A percentile compares a stretch with the other conserved stretches of the same genome.
phyloP scores from a whole-genome alignment of 1,140 invertebrate species.

The Anoplophora glabripennis region DNA sequence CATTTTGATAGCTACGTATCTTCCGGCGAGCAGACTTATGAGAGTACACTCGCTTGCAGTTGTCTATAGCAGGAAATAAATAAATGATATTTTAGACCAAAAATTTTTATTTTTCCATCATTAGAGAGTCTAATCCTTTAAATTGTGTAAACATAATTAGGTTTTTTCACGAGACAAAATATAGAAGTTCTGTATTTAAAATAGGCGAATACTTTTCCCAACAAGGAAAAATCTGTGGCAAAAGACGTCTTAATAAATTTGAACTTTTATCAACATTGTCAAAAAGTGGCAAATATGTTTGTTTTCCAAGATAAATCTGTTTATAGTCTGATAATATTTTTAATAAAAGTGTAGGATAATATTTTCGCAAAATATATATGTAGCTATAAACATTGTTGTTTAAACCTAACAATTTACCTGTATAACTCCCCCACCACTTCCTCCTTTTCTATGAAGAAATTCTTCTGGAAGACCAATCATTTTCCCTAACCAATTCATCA shows the following conservation, averaged over 20 bases:
- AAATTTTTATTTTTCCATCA: not conserved
- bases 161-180: too few species aligned
- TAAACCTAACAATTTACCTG: slow-evolving; percentile 55
- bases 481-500: slow-evolving; percentile 97
- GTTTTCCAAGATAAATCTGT: too few species aligned
- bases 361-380: not conserved
- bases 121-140: too few species aligned
- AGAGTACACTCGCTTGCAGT: slow-evolving; percentile 92
- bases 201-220: too few species aligned
- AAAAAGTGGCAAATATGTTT: too few species aligned
- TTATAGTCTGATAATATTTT: too few species aligned
- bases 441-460: slow-evolving; percentile 75
- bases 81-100: too few species aligned
- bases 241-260: too few species aligned
- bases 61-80: slow-evolving; percentile 53
- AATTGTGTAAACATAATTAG: too few species aligned
- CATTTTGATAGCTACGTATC: slow-evolving; percentile 76
- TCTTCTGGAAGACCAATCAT: slow-evolving; percentile 88
- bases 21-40: slow-evolving; percentile 83
- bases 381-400: not conserved
- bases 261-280: too few species aligned
- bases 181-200: too few species aligned
- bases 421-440: slow-evolving; percentile 83
- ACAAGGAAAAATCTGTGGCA: too few species aligned
- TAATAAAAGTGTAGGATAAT: not conserved